Percentiles rank a stretch among this genome's conserved stretches.
phyloP scores from a whole-genome alignment of 2,113 vertebrate species.

The Nestor notabilis region DNA sequence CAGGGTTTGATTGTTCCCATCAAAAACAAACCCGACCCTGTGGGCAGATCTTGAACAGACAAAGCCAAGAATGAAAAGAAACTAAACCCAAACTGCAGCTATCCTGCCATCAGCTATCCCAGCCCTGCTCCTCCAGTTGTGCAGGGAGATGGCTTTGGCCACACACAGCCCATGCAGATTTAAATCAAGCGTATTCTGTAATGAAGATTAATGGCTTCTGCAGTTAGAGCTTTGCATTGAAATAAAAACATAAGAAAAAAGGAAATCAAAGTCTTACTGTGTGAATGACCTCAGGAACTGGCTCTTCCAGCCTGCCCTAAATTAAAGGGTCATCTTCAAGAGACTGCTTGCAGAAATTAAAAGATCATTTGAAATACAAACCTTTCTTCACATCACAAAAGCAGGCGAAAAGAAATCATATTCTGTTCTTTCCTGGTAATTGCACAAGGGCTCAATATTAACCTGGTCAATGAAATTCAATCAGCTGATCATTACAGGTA shows the following conservation, averaged over 20 bases:
- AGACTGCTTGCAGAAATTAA: neutral
- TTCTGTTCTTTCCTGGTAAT: neutral
- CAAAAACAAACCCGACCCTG: neutral
- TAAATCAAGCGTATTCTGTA: neutral
- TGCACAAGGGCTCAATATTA: constrained; percentile 4
- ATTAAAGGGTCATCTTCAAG: neutral
- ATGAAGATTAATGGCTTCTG: neutral
- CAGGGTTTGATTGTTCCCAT: neutral
- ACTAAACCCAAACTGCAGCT: neutral
- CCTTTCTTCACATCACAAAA: constrained; percentile 8
- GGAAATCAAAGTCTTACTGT: neutral
- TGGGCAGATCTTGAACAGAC: neutral
- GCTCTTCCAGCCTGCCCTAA: neutral
- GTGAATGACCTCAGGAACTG: neutral
- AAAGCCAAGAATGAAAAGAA: neutral
- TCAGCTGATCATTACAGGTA: neutral
- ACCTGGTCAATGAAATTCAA: constrained; percentile 3
- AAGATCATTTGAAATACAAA: constrained; percentile 28
- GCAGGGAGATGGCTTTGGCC: neutral
- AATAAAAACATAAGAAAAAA: neutral
- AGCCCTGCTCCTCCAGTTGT: fast-evolving
- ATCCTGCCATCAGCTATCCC: fast-evolving
- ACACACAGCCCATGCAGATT: neutral
- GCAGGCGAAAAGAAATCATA: neutral
- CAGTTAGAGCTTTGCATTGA: neutral